Percentiles rank a stretch among this genome's conserved stretches.
Evolutionary conservation across 2,797 vertebrate species (phyloP).

Genomic region (Simalia tracyae): DNA sequence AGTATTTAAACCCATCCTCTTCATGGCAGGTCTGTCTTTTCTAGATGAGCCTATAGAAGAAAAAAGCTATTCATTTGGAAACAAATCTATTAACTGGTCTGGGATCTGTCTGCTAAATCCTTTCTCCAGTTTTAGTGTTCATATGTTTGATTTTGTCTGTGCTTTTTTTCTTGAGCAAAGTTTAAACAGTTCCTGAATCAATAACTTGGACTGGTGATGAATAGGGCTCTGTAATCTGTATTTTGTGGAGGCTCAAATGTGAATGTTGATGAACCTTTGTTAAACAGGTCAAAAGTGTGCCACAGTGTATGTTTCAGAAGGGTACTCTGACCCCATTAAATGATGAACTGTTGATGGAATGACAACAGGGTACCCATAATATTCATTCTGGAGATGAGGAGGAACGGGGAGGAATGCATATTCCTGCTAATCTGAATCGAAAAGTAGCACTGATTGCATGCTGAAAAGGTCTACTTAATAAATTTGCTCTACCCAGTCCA

Average conservation of each 20-base stretch:
- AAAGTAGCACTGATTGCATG: conserved; percentile 50
- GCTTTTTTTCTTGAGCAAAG: not conserved
- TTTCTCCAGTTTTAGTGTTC: not conserved
- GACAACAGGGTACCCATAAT: conserved; percentile 57
- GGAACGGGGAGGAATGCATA: conserved; percentile 37
- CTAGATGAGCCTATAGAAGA: conserved; percentile 29
- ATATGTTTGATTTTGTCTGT: not conserved
- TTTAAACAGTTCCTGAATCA: conserved; percentile 31
- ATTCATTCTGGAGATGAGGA: conserved; percentile 24
- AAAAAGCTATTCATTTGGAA: not conserved
- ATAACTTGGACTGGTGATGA: conserved; percentile 25
- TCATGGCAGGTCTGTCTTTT: not conserved
- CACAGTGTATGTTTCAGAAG: conserved; percentile 43
- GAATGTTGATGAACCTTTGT: conserved; percentile 35
- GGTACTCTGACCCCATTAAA: conserved; percentile 56
- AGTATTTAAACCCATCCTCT: too few species aligned
- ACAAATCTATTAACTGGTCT: not conserved
- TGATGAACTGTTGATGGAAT: conserved; percentile 62
- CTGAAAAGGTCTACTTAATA: conserved; percentile 2
- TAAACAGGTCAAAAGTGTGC: conserved; percentile 53
- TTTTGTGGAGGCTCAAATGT: conserved; percentile 38
- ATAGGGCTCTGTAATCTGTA: not conserved
- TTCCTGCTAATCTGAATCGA: conserved; percentile 49
- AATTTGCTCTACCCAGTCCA: not conserved
- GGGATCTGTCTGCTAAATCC: not conserved